Conservation (phyloP, 1,140 invertebrate genomes). For the Calycopis cecrops region DNA sequence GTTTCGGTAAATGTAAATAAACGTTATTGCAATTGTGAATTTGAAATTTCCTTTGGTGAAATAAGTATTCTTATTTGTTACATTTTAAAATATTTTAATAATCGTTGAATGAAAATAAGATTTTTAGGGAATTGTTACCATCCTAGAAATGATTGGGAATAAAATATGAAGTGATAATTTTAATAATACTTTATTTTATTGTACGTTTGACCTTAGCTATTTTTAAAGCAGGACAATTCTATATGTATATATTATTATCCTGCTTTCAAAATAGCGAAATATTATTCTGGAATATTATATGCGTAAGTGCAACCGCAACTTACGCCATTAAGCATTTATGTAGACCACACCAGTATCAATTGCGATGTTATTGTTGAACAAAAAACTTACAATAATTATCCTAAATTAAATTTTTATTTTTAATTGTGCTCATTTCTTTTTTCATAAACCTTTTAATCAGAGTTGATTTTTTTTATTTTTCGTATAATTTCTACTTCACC, state of each 20-base stretch:
- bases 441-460: conserved; percentile 28
- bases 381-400: conserved; percentile 56
- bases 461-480: conserved; percentile 23
- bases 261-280: too few species aligned
- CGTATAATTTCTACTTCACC: too few species aligned
- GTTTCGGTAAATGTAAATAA: conserved; percentile 62
- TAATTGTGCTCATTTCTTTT: conserved; percentile 43
- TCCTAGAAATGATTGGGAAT: neutral
- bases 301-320: neutral
- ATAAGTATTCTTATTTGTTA: conserved; percentile 17
- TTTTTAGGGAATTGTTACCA: conserved; percentile 3
- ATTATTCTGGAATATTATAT: too few species aligned
- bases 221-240: too few species aligned
- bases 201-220: too few species aligned
- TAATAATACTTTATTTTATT: too few species aligned
- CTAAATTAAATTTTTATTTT: conserved; percentile 69
- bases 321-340: neutral
- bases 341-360: conserved; percentile 13
- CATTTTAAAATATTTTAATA: conserved; percentile 1
- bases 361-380: conserved; percentile 28
- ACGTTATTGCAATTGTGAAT: conserved; percentile 29
- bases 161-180: too few species aligned
- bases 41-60: conserved; percentile 19
- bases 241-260: too few species aligned
- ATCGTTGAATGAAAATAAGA: neutral